Percentiles rank a stretch among this genome's conserved stretches.
Evolutionary conservation across 1,140 invertebrate species (phyloP).

Genomic region (Rhizoglyphus robini): DNA sequence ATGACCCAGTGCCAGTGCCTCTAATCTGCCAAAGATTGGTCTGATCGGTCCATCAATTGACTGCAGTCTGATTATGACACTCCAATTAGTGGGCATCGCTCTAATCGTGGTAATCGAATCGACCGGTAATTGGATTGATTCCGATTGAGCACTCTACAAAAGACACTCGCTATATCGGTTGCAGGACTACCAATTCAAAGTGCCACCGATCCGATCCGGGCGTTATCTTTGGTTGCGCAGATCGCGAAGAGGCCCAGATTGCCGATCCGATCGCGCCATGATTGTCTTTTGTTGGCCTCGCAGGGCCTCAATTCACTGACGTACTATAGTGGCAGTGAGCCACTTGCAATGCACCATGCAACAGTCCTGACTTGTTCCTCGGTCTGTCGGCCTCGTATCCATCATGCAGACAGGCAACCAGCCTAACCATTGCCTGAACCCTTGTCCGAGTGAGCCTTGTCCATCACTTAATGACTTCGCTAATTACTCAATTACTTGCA

Average conservation of each 20-base stretch:
- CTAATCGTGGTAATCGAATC: slow-evolving; percentile 1
- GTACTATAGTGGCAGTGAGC: too few relatives aligned
- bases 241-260: not conserved
- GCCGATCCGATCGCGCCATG: not conserved
- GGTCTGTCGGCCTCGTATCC: not conserved
- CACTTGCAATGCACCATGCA: slow-evolving; percentile 4
- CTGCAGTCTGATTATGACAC: slow-evolving; percentile 12
- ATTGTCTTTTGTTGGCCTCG: too few relatives aligned
- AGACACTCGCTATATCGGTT: too few relatives aligned
- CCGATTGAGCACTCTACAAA: not conserved
- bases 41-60: too few relatives aligned
- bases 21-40: too few relatives aligned
- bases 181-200: too few relatives aligned
- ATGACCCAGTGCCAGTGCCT: not conserved
- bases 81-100: not conserved
- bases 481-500: too few relatives aligned
- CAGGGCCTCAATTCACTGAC: too few relatives aligned
- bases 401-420: not conserved
- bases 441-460: not conserved
- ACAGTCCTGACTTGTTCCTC: slow-evolving; percentile 10
- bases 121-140: slow-evolving; percentile 9
- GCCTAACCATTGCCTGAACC: not conserved
- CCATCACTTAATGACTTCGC: too few relatives aligned
- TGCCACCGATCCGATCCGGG: too few relatives aligned
- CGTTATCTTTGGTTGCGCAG: not conserved